These are phyloP conservation scores for Halcyon leucocephala DNA, from an alignment of 2,797 vertebrate genomes.

Conservation along the genomic window DNA sequence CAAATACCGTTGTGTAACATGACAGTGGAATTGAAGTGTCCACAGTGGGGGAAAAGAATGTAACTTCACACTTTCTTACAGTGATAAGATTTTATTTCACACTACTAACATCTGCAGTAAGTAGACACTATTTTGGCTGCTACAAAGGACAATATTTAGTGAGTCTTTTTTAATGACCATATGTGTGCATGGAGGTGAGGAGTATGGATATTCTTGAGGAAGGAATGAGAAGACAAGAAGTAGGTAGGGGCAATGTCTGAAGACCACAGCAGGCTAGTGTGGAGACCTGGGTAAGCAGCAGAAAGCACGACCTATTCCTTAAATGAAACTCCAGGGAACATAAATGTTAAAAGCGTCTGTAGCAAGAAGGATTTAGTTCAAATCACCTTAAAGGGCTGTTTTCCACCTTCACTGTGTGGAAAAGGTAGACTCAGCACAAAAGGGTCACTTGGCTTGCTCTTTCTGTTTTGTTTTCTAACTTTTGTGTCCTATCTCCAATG, in stretches of 20 bases:
- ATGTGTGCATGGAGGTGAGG: neutral
- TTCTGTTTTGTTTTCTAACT: neutral
- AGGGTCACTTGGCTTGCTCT: neutral
- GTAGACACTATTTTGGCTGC: neutral
- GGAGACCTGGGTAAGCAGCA: neutral
- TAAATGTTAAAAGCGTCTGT: neutral
- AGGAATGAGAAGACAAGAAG: neutral
- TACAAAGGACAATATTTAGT: neutral
- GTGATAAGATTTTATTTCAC: neutral
- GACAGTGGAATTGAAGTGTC: neutral
- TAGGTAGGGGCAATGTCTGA: neutral
- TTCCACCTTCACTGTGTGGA: neutral
- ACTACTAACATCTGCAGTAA: neutral
- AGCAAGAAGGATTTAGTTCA: neutral
- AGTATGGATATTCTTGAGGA: neutral
- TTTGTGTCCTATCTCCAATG: neutral
- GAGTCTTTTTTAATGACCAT: neutral
- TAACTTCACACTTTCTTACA: neutral
- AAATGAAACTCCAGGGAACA: neutral
- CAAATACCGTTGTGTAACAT: rapidly evolving
- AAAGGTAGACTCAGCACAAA: neutral
- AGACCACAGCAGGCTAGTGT: rapidly evolving
- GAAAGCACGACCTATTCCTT: neutral
- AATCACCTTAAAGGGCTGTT: neutral
- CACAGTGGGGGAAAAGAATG: neutral